Evolutionary conservation across 2,113 vertebrate genomes (phyloP).

Genomic region (Oncorhynchus mykiss): DNA sequence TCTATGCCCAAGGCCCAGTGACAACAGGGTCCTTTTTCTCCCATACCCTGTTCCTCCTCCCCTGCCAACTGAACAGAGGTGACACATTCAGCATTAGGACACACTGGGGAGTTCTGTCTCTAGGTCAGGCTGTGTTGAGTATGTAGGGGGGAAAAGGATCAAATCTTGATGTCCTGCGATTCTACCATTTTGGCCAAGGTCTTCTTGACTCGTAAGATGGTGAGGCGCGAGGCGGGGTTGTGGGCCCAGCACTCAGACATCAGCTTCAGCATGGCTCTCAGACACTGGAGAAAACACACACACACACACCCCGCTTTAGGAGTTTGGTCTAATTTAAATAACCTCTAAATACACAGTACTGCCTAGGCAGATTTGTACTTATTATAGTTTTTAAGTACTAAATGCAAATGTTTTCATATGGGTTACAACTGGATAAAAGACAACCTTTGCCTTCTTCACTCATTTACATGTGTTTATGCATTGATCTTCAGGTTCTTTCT

Average conservation of each 20-base stretch:
- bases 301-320: neutral
- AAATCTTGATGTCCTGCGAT: slow-evolving; percentile 98
- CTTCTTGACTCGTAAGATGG: slow-evolving; percentile 95
- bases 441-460: too few relatives aligned
- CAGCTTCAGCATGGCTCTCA: slow-evolving; percentile 92
- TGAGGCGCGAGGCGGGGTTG: slow-evolving; percentile 94
- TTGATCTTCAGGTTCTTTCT: too few relatives aligned
- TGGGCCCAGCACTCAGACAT: slow-evolving; percentile 99
- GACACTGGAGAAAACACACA: slow-evolving; percentile 75
- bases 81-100: slow-evolving; percentile 4
- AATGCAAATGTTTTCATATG: neutral
- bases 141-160: slow-evolving; percentile 53
- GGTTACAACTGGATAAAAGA: too few relatives aligned
- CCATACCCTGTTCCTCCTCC: neutral
- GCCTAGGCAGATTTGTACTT: too few relatives aligned
- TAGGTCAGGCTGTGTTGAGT: neutral
- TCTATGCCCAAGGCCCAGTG: neutral
- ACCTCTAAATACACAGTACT: too few relatives aligned
- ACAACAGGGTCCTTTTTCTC: neutral
- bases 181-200: slow-evolving; percentile 99
- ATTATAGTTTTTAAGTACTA: too few relatives aligned
- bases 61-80: slow-evolving; percentile 3
- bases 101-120: neutral
- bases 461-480: too few relatives aligned
- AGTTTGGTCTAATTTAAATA: too few relatives aligned